Percentiles rank a stretch among this genome's conserved stretches.
phyloP scores from a whole-genome alignment of 2,888 invertebrate genomes.

The Panzeria rudis region DNA sequence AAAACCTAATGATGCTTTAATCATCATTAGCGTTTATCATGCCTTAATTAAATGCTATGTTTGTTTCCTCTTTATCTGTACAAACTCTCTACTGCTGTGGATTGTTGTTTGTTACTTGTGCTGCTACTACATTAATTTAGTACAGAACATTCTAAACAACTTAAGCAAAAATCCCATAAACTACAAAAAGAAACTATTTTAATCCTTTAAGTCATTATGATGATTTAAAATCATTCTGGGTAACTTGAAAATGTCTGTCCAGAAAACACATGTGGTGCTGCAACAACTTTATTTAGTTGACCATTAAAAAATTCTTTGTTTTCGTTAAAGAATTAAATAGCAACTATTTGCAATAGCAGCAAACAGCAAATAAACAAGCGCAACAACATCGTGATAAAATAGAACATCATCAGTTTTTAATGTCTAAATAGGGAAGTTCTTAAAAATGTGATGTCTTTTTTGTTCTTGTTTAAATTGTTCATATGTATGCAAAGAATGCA shows the following conservation, averaged over 20 bases:
- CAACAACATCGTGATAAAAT: constrained; percentile 58
- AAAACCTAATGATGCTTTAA: background rate
- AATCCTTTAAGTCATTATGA: constrained; percentile 70
- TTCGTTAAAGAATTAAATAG: constrained; percentile 28
- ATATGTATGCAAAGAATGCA: background rate
- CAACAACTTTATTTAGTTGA: constrained; percentile 31
- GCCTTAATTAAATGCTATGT: background rate
- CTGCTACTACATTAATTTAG: constrained; percentile 15
- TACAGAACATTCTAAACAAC: background rate
- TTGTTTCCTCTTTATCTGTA: background rate
- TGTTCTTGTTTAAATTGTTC: background rate
- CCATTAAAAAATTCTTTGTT: constrained; percentile 21
- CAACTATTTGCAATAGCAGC: constrained; percentile 33
- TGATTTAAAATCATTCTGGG: constrained; percentile 34
- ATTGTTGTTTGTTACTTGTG: background rate
- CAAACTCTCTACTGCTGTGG: background rate
- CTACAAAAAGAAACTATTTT: constrained; percentile 47
- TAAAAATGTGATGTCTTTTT: background rate
- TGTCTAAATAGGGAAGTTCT: constrained; percentile 18
- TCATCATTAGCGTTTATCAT: background rate
- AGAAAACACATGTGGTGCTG: constrained; percentile 11
- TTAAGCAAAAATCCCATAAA: background rate
- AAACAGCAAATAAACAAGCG: constrained; percentile 18
- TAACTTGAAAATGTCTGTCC: background rate
- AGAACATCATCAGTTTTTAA: constrained; percentile 42